These are phyloP conservation scores for Patella caerulea DNA, from an alignment of 2,888 invertebrate species.

Conservation along the genomic window DNA sequence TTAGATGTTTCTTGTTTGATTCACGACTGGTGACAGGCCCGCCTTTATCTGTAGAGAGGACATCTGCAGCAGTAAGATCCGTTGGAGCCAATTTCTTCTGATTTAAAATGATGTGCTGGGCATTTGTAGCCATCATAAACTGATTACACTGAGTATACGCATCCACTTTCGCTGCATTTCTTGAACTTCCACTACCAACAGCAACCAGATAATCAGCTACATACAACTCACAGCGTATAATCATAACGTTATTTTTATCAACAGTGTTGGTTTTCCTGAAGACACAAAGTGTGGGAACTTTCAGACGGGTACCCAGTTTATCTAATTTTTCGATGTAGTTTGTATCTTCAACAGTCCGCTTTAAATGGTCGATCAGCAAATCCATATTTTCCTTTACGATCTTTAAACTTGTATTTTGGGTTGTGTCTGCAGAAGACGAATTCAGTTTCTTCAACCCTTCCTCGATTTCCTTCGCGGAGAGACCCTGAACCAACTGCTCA, in stretches of 20 bases:
- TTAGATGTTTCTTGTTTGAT: background rate
- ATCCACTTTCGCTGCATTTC: background rate
- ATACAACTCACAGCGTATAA: background rate
- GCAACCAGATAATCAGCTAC: background rate
- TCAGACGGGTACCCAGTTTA: background rate
- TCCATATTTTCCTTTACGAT: background rate
- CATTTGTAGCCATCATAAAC: background rate
- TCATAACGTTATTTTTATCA: background rate
- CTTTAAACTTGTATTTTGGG: background rate
- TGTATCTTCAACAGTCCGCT: background rate
- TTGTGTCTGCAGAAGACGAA: background rate
- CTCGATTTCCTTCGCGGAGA: background rate
- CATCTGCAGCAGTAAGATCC: background rate
- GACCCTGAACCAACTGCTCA: background rate
- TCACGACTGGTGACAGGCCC: background rate
- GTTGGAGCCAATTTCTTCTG: background rate
- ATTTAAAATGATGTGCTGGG: background rate
- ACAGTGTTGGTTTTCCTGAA: background rate
- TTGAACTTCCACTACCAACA: background rate
- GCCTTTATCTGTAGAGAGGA: background rate
- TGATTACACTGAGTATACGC: background rate
- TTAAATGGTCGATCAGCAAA: background rate
- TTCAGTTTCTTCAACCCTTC: background rate
- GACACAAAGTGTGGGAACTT: background rate
- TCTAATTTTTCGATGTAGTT: background rate